Percentiles rank a stretch among this genome's conserved stretches.
Conservation (phyloP, 2,113 vertebrate genomes). For the Pachypanchax playfairii region DNA sequence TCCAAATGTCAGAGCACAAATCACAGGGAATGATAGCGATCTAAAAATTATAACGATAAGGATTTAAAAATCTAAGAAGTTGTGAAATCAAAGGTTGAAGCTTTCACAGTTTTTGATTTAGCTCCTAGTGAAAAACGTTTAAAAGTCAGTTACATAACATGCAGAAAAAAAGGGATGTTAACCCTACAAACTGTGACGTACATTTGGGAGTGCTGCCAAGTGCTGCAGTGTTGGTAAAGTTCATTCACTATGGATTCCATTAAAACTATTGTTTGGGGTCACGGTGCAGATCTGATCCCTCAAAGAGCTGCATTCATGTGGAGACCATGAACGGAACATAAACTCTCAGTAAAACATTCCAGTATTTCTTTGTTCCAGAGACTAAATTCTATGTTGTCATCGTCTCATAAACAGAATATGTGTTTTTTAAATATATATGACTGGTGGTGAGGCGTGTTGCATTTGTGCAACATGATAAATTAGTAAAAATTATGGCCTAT, state of each 20-base stretch:
- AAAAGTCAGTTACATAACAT: slow-evolving; percentile 41
- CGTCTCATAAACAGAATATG: slow-evolving; percentile 8
- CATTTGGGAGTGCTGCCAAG: slow-evolving; percentile 37
- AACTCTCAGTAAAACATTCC: slow-evolving; percentile 47
- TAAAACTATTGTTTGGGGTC: slow-evolving; percentile 58
- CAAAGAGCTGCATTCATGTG: slow-evolving; percentile 65
- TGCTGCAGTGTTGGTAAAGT: slow-evolving; percentile 14
- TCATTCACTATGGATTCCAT: slow-evolving; percentile 22
- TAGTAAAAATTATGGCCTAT: background rate
- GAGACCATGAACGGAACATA: slow-evolving; percentile 18
- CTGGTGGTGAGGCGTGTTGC: slow-evolving; percentile 1
- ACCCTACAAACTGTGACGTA: slow-evolving; percentile 20
- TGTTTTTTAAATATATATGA: slow-evolving; percentile 24
- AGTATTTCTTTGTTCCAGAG: slow-evolving; percentile 21
- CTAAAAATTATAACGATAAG: too few relatives aligned
- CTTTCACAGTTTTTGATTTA: background rate
- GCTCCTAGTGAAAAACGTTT: slow-evolving; percentile 8
- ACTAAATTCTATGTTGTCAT: slow-evolving; percentile 14
- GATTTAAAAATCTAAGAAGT: too few relatives aligned
- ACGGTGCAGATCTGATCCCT: slow-evolving; percentile 42
- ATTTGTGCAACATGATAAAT: slow-evolving; percentile 33
- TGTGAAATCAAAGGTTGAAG: background rate
- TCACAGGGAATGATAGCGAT: too few relatives aligned
- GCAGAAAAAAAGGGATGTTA: slow-evolving; percentile 15
- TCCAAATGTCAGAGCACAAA: background rate